Evolutionary conservation across 2,113 vertebrate species (phyloP).

Genomic region (Callorhinus ursinus): DNA sequence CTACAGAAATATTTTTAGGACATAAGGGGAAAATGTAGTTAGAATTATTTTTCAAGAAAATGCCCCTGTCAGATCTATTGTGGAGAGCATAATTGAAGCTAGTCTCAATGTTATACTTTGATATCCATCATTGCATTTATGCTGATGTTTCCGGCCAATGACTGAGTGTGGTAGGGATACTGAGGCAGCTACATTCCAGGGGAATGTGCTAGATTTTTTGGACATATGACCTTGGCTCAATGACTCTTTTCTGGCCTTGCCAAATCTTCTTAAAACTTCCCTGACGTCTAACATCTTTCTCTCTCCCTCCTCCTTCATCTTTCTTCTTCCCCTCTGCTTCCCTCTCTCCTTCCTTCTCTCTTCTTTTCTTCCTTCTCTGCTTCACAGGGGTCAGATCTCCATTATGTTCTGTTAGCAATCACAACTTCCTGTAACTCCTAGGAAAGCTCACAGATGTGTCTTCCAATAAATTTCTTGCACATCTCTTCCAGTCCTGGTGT

Average conservation of each 20-base stretch:
- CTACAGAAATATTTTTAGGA: not conserved
- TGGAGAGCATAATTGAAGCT: not conserved
- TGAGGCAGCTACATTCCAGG: not conserved
- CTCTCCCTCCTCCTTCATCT: not conserved
- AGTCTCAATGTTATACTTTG: not conserved
- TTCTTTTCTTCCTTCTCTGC: not conserved
- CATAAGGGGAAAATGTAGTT: not conserved
- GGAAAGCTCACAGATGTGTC: not conserved
- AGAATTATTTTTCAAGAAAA: not conserved
- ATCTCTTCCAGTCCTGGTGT: not conserved
- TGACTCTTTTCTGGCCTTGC: not conserved
- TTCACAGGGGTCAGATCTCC: not conserved
- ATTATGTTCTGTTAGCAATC: not conserved
- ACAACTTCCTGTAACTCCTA: not conserved
- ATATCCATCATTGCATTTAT: not conserved
- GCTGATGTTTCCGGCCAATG: not conserved
- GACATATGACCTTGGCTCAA: not conserved
- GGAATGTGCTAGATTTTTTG: not conserved
- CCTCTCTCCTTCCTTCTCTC: not conserved
- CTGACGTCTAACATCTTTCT: not conserved
- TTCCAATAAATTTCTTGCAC: not conserved
- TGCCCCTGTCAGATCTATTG: not conserved
- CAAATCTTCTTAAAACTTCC: not conserved
- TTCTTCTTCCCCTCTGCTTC: not conserved
- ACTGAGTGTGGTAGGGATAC: not conserved